Evolutionary conservation across 1,140 invertebrate species (phyloP), one percentile per base, ranked within the genome.

Genomic region (Trachymyrmex septentrionalis): DNA sequence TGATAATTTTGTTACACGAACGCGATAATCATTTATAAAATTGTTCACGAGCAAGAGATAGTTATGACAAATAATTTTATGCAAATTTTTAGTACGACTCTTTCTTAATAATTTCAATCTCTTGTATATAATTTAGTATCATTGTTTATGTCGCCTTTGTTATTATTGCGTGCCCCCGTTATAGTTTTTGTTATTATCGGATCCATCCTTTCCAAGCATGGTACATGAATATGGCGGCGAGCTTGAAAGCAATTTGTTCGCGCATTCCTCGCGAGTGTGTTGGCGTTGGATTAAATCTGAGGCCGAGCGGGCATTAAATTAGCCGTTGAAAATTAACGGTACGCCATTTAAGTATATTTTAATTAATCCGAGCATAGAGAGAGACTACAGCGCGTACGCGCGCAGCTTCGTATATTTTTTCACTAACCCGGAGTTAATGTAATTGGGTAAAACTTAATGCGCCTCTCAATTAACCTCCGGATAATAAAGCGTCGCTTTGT

Each of bases 331-430:
- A 91, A 91, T 90, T 88, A 90, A 90, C 89, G 88, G 81, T 73
- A 73, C 77, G 76, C 71, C 82, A 84, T 81, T 88, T 90, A 91
- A 91, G 81, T 86, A 89, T 88, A 82, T 91, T 91, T 91, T 91
- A 91, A 91, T 91, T 91, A 91, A 91, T 91, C 80, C 77, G n/a
- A 50, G 53, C 53, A 73, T 86, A 78, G 64, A 67, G 64, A 67
- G 64, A 67, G 64, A 44, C 10, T 77, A 86, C 85, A 76, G 80
- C 21, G n/a, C 48, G 53, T 66, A 48, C 30, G 53, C 64, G 64
- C 64, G 55, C 59, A 30, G 87, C 38, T 57, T 71, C 38, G 57
- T 85, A 87, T 90, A 90, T 87, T 89, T 90, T 90, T 90, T 66
- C 50, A 38, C 66, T 50, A 66, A 61, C 57, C 12, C 55, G 10